Evolutionary conservation across 2,797 vertebrate species (phyloP).

Genomic region (Argentina silus): DNA sequence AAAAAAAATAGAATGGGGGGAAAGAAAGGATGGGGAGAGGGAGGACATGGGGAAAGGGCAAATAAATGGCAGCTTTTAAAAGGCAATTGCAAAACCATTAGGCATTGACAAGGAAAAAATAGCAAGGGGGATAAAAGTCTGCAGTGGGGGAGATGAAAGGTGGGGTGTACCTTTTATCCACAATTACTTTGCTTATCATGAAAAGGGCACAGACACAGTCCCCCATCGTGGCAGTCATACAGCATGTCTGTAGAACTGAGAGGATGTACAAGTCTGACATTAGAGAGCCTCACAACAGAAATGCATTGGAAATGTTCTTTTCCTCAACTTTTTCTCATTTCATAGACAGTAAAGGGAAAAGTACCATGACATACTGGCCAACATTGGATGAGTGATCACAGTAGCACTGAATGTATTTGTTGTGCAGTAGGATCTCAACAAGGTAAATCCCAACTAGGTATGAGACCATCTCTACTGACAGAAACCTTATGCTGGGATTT

Average conservation of each 20-base stretch:
- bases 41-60: constrained; percentile 38
- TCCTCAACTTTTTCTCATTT: constrained; percentile 50
- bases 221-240: not conserved
- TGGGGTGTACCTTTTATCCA: constrained; percentile 21
- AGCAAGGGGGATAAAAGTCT: constrained; percentile 35
- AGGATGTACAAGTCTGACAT: constrained; percentile 54
- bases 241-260: constrained; percentile 12
- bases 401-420: not conserved
- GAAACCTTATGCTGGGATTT: too few relatives aligned
- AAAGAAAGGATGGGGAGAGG: constrained; percentile 5
- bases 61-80: constrained; percentile 65
- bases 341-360: not conserved
- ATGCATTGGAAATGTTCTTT: constrained; percentile 8
- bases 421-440: too few relatives aligned
- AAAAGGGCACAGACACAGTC: constrained; percentile 1
- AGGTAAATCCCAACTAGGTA: too few relatives aligned
- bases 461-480: too few relatives aligned
- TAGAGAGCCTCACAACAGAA: constrained; percentile 29
- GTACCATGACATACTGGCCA: constrained; percentile 53
- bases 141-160: constrained; percentile 52
- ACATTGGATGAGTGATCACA: not conserved
- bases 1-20: constrained; percentile 33
- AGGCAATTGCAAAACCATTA: constrained; percentile 73
- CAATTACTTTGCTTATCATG: constrained; percentile 14
- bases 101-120: constrained; percentile 43